A percentile compares a stretch with the other conserved stretches of the same genome.
phyloP scores from a whole-genome alignment of 2,888 invertebrate species.

The Cephus nigrinus region DNA sequence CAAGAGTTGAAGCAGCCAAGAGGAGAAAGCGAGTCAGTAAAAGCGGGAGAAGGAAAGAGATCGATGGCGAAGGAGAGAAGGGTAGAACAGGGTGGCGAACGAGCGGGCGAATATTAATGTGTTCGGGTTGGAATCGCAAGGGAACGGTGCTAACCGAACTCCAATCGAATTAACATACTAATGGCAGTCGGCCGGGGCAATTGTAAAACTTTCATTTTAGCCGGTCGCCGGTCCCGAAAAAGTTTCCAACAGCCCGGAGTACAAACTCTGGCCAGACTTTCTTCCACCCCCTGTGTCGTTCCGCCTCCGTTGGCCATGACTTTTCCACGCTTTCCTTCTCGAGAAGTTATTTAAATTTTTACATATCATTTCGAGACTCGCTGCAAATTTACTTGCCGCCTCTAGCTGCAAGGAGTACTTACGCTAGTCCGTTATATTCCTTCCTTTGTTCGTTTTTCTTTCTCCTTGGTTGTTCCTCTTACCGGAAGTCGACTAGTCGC shows the following conservation, averaged over 20 bases:
- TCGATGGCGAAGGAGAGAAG: not conserved
- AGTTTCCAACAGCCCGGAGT: slow-evolving; percentile 19
- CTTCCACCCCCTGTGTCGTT: slow-evolving; percentile 1
- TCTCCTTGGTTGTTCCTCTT: too few relatives aligned
- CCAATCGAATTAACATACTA: slow-evolving; percentile 46
- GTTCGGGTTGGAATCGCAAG: slow-evolving; percentile 23
- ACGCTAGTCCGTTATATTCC: too few relatives aligned
- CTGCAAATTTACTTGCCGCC: slow-evolving; percentile 3
- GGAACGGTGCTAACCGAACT: slow-evolving; percentile 35
- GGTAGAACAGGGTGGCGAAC: not conserved
- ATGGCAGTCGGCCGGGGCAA: slow-evolving; percentile 33
- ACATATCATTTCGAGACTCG: slow-evolving; percentile 10
- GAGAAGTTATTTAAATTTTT: slow-evolving; percentile 19
- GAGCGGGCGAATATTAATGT: slow-evolving; percentile 27
- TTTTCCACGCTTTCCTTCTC: not conserved
- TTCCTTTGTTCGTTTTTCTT: too few relatives aligned
- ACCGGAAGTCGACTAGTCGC: too few relatives aligned
- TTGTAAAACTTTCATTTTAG: slow-evolving; percentile 42
- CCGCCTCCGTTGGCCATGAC: slow-evolving; percentile 2
- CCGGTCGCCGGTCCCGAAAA: slow-evolving; percentile 29
- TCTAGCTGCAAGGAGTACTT: not conserved
- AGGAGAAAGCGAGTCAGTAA: slow-evolving; percentile 2
- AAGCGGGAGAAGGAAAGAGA: slow-evolving; percentile 5
- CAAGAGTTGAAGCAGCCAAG: not conserved
- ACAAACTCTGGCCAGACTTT: not conserved